phyloP scores from a whole-genome alignment of 2,113 vertebrate genomes.

The Saguinus imperator region DNA sequence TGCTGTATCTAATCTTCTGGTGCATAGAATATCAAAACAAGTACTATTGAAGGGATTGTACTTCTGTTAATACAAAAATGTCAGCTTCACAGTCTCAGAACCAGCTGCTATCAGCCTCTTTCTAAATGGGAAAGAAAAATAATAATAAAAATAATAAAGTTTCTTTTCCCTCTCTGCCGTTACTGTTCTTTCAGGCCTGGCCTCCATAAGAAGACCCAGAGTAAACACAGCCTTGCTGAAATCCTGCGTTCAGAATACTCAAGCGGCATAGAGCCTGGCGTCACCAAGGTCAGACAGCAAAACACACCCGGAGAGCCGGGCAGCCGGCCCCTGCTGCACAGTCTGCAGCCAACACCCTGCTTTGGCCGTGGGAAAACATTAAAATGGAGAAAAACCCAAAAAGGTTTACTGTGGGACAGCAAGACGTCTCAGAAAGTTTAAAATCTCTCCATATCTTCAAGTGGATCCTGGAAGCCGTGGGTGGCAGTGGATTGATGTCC shows the following conservation, averaged over 20 bases:
- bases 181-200: slow-evolving; percentile 80
- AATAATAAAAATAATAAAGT: slow-evolving; percentile 39
- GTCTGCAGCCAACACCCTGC: neutral
- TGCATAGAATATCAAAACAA: slow-evolving; percentile 82
- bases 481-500: neutral
- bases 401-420: neutral
- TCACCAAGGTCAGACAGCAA: slow-evolving; percentile 73
- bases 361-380: neutral
- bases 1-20: slow-evolving; percentile 78
- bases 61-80: slow-evolving; percentile 63
- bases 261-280: slow-evolving; percentile 84
- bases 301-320: slow-evolving; percentile 35
- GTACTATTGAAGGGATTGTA: slow-evolving; percentile 72
- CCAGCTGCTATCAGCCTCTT: slow-evolving; percentile 60
- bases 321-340: slow-evolving; percentile 51
- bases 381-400: neutral
- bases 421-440: slow-evolving; percentile 37
- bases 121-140: slow-evolving; percentile 57
- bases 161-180: slow-evolving; percentile 60
- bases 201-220: slow-evolving; percentile 73
- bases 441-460: slow-evolving; percentile 47
- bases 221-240: slow-evolving; percentile 78
- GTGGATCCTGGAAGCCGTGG: neutral
- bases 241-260: slow-evolving; percentile 89
- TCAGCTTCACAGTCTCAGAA: slow-evolving; percentile 51